Evolutionary conservation across 1,140 invertebrate species (phyloP), one percentile per base, ranked within the genome.

Genomic region (Drosophila pallidifrons): DNA sequence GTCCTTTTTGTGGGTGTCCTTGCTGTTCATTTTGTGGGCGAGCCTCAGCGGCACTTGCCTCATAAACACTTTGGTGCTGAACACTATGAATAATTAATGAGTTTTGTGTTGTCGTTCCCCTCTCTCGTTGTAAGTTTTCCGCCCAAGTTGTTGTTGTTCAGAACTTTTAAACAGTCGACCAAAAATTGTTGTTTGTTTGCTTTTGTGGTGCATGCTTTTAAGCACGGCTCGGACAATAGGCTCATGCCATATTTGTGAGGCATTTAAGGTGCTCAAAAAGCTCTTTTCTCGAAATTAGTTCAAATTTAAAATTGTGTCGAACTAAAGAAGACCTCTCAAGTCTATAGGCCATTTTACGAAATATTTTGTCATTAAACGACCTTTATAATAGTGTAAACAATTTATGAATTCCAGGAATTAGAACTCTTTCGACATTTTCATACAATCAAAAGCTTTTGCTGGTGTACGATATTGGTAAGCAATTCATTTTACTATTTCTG

Each of bases 61-160:
- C 85, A 88, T 85, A 88, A 88, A 89, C 85, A 89, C 85, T 89
- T 89, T 79, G 68, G 51, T 79, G 75, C 68, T 81, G 85, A 88
- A 81, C 88, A 80, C 81, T 79, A 88, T 88, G 85, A 88, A 88
- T 88, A 88, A 88, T 79, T 81, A 88, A 88, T 89, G 81, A 88
- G 75, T 65, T 73, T 75, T 70, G 81, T 78, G 70, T 72, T 77
- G 66, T 71, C 49, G 70, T 52, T 38, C 60, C 63, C 49, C 41
- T 65, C 55, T 58, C 57, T 78, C 32, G 60, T 60, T 57, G 47
- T 75, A 35, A 58, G 25, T 52, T 52, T n/a, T 6, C n/a, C 51
- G 20, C 2, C 7, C 47, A 49, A 49, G 46, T 45, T 47, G 51
- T 28, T 57, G 63, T 43, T 55, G 32, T 25, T 58, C 35, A 45